Evolutionary conservation across 2,888 invertebrate genomes (phyloP).

Genomic region (Prosopocoilus inquinatus): DNA sequence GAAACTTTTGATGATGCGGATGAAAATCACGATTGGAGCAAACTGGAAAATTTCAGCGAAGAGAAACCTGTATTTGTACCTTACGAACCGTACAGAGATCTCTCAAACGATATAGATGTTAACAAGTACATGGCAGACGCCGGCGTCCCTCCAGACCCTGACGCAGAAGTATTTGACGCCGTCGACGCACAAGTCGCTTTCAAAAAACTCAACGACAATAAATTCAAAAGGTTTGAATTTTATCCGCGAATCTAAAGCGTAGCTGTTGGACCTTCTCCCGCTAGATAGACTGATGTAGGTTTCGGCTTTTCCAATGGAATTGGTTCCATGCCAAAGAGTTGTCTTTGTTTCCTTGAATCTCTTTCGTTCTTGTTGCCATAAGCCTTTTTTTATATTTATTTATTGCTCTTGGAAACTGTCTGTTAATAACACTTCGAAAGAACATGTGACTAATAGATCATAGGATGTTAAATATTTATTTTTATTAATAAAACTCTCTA

Average conservation of each 20-base stretch:
- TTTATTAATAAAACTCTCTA: neutral
- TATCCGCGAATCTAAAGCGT: too few species aligned
- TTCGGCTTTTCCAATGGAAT: neutral
- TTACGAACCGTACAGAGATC: constrained; percentile 19
- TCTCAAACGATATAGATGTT: constrained; percentile 29
- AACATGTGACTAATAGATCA: neutral
- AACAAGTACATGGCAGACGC: constrained; percentile 28
- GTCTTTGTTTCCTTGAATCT: neutral
- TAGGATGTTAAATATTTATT: constrained; percentile 1
- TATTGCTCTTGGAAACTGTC: neutral
- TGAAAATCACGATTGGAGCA: constrained; percentile 1
- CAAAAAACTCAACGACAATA: neutral
- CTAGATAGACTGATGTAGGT: constrained; percentile 1
- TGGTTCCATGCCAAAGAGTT: constrained; percentile 3
- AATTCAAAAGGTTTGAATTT: neutral
- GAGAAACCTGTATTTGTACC: constrained; percentile 8
- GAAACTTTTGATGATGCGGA: constrained; percentile 39
- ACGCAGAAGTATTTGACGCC: constrained; percentile 40
- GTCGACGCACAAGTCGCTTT: neutral
- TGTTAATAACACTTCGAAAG: neutral
- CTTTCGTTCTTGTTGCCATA: neutral
- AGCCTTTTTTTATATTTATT: neutral
- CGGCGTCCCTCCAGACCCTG: constrained; percentile 39
- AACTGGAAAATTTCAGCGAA: neutral
- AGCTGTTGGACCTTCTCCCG: neutral